Evolutionary conservation across 2,888 invertebrate species (phyloP).

Genomic region (Strigamia transsilvanica): DNA sequence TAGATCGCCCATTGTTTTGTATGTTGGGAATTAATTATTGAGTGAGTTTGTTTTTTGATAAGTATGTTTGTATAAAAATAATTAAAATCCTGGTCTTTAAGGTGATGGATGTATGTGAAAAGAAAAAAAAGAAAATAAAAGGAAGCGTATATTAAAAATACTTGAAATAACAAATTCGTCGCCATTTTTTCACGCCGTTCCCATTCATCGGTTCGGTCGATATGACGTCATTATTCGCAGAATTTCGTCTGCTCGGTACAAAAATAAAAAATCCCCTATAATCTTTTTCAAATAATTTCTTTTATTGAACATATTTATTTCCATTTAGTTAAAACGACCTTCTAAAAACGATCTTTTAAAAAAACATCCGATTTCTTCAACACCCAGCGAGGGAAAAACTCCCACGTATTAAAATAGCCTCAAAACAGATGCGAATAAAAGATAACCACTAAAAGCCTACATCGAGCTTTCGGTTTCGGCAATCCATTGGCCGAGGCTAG

Average conservation of each 20-base stretch:
- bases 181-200: not conserved
- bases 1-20: not conserved
- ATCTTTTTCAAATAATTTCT: not conserved
- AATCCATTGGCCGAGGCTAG: not conserved
- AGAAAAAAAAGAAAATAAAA: not conserved
- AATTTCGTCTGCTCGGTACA: not conserved
- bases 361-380: not conserved
- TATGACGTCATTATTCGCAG: not conserved
- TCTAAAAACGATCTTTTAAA: not conserved
- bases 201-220: not conserved
- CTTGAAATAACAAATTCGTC: not conserved
- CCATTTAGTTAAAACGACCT: not conserved
- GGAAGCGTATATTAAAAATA: not conserved
- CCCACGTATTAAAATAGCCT: not conserved
- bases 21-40: not conserved
- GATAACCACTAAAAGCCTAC: not conserved
- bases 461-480: not conserved
- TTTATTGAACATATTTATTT: not conserved
- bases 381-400: not conserved
- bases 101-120: not conserved
- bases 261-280: not conserved
- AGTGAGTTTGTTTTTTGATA: slow-evolving; percentile 6
- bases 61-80: slow-evolving; percentile 4
- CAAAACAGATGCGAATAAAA: not conserved
- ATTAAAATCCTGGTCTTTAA: not conserved